These are phyloP conservation scores for Pogonomyrmex barbatus DNA, from an alignment of 1,140 invertebrate genomes.

Conservation along the genomic window DNA sequence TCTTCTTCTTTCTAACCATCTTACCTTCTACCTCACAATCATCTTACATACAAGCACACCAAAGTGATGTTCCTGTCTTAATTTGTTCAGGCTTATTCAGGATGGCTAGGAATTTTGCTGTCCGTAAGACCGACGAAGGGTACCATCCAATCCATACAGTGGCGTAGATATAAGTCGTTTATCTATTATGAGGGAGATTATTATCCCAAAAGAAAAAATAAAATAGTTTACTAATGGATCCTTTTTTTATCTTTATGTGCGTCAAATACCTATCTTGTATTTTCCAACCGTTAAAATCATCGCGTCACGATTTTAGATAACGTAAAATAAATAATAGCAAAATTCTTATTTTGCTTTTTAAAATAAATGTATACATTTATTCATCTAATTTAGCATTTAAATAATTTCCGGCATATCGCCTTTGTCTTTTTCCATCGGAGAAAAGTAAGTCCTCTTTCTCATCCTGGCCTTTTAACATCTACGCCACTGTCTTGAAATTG, in stretches of 20 bases:
- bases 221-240: constrained; percentile 1
- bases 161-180: constrained; percentile 11
- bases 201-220: neutral
- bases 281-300: neutral
- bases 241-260: constrained; percentile 1
- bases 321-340: neutral
- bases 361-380: neutral
- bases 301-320: neutral
- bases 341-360: neutral
- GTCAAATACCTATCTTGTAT: neutral
- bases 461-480: neutral
- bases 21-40: neutral
- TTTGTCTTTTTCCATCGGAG: neutral
- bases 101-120: neutral
- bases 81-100: constrained; percentile 5
- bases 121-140: neutral
- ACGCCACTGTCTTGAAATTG: constrained; percentile 28
- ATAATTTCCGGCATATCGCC: neutral
- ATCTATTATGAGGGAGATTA: neutral
- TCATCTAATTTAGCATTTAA: neutral
- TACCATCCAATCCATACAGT: neutral
- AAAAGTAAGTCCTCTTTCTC: neutral
- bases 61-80: constrained; percentile 9
- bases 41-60: neutral
- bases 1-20: too few species aligned